Base-by-base conservation (phyloP, 2,113 vertebrate species). In the Crotophaga sulcirostris region DNA sequence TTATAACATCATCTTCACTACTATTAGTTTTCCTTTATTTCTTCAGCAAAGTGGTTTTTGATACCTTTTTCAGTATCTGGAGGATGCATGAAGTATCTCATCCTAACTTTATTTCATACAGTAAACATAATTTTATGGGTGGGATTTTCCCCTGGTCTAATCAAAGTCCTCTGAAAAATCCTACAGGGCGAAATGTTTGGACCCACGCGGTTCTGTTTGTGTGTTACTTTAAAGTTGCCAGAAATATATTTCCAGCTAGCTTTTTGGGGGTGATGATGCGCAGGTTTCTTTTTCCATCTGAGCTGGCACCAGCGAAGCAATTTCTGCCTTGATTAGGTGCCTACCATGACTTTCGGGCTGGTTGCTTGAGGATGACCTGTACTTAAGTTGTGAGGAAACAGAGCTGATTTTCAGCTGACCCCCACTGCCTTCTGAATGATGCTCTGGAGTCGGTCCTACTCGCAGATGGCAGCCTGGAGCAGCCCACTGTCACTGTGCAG, bases 261-360 rank as follows among this genome's bases (percentile, higher is more conserved):
- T 91, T 58, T 84, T 83, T 91, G 93, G 75, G 49, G 49, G 13
- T 9, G 34, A 93, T 96, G 92, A 94, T 87, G 89, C 74, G 47
- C 77, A 83, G 93, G 64, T 84, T 96, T 82, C 87, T 96, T 97
- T 96, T 97, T 96, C 90, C 73, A 72, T 94, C 91, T 67, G 59
- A 93, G 66, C n/a, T 23, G 87, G 87, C 85, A 69, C 66, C 64
- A 86, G 92, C 93, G 94, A 97, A 96, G 82, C 87, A 96, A 96
- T 97, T 97, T 97, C 64, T 92, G 83, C 47, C 94, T 96, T 97
- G 95, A 96, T 97, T 96, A 97, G 93, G 80, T 91, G 29, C 69
- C 87, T 91, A 60, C 80, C 83, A 24, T 91, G 89, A 93, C 95
- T 94, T 94, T 89, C 78, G 90, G 55, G 49, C 64, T 66, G 62